A percentile compares a stretch with the other conserved stretches of the same genome.
Conservation (phyloP, 2,797 vertebrate genomes). For the Perodicticus potto region DNA sequence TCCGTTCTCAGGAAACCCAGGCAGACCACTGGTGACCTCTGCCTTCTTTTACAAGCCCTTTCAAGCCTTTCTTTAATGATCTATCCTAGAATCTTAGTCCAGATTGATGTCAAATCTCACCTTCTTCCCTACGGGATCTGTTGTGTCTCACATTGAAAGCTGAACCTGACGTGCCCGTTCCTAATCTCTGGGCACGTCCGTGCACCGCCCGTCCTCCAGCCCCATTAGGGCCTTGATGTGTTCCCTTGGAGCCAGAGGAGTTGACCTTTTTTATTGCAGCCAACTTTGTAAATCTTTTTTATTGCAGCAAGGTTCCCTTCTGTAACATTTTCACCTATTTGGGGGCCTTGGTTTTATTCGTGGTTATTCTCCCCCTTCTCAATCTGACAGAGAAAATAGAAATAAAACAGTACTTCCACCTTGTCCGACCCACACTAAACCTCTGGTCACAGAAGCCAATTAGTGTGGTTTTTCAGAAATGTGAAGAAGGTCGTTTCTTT, state of each 20-base stretch:
- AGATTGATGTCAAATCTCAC: no score
- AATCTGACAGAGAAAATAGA: not conserved
- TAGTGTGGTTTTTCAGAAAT: not conserved
- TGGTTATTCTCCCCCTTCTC: not conserved
- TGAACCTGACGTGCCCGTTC: not conserved
- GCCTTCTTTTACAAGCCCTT: not conserved
- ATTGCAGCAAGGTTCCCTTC: not conserved
- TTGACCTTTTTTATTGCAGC: not conserved
- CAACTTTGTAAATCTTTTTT: not conserved
- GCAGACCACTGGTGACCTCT: not conserved
- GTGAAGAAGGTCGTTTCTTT: not conserved
- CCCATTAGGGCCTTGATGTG: not conserved
- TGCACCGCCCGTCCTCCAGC: not conserved
- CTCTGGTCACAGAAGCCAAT: slow-evolving; percentile 9
- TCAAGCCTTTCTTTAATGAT: not conserved
- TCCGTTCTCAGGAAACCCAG: not conserved
- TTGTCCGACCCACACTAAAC: not conserved
- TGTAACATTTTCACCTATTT: not conserved
- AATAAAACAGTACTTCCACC: not conserved
- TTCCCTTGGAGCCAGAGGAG: not conserved
- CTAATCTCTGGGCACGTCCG: not conserved
- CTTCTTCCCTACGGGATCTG: not conserved
- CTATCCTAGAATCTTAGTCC: not conserved
- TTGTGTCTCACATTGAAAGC: not conserved
- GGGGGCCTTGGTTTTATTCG: not conserved